A percentile compares a stretch with the other conserved stretches of the same genome.
Evolutionary conservation across 2,113 vertebrate genomes (phyloP).

Genomic region (Corynorhinus townsendii): DNA sequence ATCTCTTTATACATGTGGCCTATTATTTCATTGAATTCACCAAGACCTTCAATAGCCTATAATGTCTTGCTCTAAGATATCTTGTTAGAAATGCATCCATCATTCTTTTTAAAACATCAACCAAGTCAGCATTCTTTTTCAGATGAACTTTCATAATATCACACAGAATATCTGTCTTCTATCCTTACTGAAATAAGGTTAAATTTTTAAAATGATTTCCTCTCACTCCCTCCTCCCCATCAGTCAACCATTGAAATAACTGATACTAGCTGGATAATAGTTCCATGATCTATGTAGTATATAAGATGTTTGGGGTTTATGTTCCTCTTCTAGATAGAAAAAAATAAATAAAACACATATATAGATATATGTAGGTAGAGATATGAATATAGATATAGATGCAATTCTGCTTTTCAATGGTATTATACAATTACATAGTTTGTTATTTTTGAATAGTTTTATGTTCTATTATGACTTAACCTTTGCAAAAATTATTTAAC

Average conservation of each 20-base stretch:
- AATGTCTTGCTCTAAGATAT: neutral
- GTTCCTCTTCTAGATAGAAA: neutral
- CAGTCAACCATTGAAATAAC: neutral
- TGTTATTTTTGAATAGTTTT: neutral
- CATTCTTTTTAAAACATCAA: neutral
- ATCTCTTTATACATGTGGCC: neutral
- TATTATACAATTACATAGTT: neutral
- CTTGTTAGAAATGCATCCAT: neutral
- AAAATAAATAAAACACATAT: neutral
- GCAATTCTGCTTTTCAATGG: neutral
- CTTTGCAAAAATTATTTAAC: neutral
- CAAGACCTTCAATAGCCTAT: neutral
- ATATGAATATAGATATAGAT: neutral
- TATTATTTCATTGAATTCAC: neutral
- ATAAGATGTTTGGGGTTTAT: neutral
- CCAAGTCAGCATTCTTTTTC: neutral
- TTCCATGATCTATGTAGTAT: neutral
- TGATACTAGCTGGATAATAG: neutral
- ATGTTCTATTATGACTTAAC: neutral
- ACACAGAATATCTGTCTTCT: neutral
- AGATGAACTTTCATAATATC: neutral
- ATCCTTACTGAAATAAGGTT: neutral
- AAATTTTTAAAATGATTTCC: constrained; percentile 10
- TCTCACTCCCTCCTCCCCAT: neutral
- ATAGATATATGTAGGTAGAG: neutral